Evolutionary conservation across 2,113 vertebrate species (phyloP).

Genomic region (Ceuthmochares aereus): DNA sequence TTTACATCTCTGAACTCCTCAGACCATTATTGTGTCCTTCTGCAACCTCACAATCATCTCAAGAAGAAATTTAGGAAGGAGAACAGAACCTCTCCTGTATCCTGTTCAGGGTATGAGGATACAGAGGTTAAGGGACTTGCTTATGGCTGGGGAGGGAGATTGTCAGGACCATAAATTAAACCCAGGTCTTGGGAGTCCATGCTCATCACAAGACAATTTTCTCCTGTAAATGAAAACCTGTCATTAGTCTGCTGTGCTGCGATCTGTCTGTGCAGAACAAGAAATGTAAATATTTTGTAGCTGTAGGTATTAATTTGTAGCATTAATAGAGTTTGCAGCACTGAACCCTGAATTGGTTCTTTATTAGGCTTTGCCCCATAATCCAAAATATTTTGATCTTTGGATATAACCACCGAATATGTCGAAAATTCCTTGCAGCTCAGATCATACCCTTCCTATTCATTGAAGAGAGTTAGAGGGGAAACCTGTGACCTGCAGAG

Average conservation of each 20-base stretch:
- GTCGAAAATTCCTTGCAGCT: constrained; percentile 42
- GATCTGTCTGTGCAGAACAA: neutral
- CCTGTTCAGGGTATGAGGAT: neutral
- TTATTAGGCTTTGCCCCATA: constrained; percentile 14
- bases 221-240: neutral
- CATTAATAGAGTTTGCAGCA: neutral
- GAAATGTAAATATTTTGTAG: constrained; percentile 55
- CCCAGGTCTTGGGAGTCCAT: neutral
- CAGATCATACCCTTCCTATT: constrained; percentile 8
- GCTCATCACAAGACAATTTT: neutral
- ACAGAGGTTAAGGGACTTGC: neutral
- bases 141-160: neutral
- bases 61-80: neutral
- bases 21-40: neutral
- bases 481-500: neutral
- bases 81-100: neutral
- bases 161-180: neutral
- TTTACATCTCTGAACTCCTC: neutral
- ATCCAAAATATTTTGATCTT: constrained; percentile 47
- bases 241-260: constrained; percentile 24
- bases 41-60: neutral
- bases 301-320: constrained; percentile 39
- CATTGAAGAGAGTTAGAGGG: neutral
- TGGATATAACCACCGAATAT: constrained; percentile 32
- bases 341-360: constrained; percentile 34